phyloP scores from a whole-genome alignment of 2,797 vertebrate species.

The Microtus obscurus region DNA sequence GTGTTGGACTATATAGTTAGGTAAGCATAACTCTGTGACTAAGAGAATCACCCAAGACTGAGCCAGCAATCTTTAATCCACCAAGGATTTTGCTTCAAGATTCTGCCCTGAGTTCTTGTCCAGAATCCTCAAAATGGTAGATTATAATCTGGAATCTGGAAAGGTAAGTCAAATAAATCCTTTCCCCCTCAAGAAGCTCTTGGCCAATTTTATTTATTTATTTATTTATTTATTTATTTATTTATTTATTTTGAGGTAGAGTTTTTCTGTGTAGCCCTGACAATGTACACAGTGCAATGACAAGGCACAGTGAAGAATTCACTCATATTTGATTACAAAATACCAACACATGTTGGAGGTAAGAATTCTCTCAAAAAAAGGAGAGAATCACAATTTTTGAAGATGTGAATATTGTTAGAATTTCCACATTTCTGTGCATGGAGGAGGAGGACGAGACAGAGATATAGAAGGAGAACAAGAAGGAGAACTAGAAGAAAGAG shows the following conservation, averaged over 20 bases:
- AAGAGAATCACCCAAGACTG: neutral
- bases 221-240: too few relatives aligned
- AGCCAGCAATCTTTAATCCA: neutral
- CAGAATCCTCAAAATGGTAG: neutral
- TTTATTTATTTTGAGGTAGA: too few relatives aligned
- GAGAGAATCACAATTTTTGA: neutral
- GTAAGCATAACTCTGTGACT: too few relatives aligned
- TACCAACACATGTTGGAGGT: neutral
- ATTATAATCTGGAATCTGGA: neutral
- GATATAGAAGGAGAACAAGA: too few relatives aligned
- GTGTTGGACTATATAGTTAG: too few relatives aligned
- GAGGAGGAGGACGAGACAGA: too few relatives aligned
- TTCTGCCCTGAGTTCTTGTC: neutral
- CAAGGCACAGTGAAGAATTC: accelerated
- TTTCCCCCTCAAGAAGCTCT: neutral
- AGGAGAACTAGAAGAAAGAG: accelerated
- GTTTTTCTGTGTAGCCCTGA: neutral
- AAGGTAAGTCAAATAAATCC: neutral
- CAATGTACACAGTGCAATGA: too few relatives aligned
- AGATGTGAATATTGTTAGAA: neutral
- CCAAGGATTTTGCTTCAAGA: neutral
- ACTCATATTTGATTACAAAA: neutral
- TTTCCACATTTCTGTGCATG: neutral
- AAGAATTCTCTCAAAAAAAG: neutral
- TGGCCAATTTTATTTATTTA: neutral